Percentiles rank a stretch among this genome's conserved stretches.
These are phyloP conservation scores for Penaeus japonicus DNA, from an alignment of 1,140 invertebrate species.

Conservation along the genomic window DNA sequence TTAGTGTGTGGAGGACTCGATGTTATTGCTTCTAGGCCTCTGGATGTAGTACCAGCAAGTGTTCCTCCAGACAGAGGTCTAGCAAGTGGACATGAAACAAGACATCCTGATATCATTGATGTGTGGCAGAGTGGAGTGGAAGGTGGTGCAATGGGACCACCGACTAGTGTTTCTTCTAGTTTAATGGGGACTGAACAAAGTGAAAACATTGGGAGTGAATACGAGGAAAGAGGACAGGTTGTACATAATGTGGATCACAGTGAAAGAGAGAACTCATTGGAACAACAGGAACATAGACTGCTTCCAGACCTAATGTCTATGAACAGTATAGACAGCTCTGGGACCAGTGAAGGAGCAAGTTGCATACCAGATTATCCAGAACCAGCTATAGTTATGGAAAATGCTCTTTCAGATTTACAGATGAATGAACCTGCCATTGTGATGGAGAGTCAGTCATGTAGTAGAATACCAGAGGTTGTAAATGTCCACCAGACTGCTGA, in stretches of 20 bases:
- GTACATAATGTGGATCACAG: neutral
- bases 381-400: constrained; percentile 56
- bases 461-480: constrained; percentile 56
- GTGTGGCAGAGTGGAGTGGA: constrained; percentile 46
- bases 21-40: constrained; percentile 33
- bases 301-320: constrained; percentile 56
- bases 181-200: neutral
- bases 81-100: constrained; percentile 35
- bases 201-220: neutral
- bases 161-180: neutral
- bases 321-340: constrained; percentile 25
- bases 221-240: neutral
- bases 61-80: constrained; percentile 36
- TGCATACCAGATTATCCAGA: constrained; percentile 33
- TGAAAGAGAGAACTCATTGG: neutral
- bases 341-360: neutral
- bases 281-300: constrained; percentile 24
- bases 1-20: constrained; percentile 8
- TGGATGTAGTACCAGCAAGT: constrained; percentile 45
- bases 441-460: constrained; percentile 51
- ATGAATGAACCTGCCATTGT: constrained; percentile 55
- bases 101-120: constrained; percentile 56
- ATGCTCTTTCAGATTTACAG: constrained; percentile 29
- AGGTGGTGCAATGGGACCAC: neutral
- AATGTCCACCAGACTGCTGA: constrained; percentile 57